phyloP scores from a whole-genome alignment of 2,113 vertebrate species.

The Zosterops hypoxanthus region DNA sequence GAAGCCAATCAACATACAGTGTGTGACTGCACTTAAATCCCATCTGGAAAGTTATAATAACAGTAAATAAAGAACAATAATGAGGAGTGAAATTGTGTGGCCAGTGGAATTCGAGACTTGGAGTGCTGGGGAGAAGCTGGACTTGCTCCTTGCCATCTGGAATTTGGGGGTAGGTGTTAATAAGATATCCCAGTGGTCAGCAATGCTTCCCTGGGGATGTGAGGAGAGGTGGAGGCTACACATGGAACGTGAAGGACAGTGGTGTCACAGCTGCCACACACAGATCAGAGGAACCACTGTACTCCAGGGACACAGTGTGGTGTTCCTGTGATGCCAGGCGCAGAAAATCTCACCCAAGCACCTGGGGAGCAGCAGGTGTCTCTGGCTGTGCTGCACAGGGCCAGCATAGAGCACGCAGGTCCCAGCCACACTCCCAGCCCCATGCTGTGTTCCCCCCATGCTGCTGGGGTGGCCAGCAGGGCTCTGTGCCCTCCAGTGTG shows the following conservation, averaged over 20 bases:
- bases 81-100: background rate
- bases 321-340: background rate
- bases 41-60: background rate
- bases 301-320: rapidly evolving
- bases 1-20: background rate
- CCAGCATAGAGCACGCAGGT: rapidly evolving
- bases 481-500: background rate
- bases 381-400: rapidly evolving
- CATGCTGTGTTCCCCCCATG: background rate
- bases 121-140: background rate
- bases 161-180: background rate
- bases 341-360: no score
- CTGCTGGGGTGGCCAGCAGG: background rate
- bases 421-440: rapidly evolving
- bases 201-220: background rate
- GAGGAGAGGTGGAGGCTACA: background rate
- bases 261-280: background rate
- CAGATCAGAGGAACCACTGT: rapidly evolving
- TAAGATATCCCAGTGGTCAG: background rate
- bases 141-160: background rate
- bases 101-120: background rate
- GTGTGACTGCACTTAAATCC: background rate
- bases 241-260: background rate
- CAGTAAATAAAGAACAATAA: background rate
- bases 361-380: background rate